Conservation (phyloP, 1,140 invertebrate species). For the Drosophila pandora region DNA sequence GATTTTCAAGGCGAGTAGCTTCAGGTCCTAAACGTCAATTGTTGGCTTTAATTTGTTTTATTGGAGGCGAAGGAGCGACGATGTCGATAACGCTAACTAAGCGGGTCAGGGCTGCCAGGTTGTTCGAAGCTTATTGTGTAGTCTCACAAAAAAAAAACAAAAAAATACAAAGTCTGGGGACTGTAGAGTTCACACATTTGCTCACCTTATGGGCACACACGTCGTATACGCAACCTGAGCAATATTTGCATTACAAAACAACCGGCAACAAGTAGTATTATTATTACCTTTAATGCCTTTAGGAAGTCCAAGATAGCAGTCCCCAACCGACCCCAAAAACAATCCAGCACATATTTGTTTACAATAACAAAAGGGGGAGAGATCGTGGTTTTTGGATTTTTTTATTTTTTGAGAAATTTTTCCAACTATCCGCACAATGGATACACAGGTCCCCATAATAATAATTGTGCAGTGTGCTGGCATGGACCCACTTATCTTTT, state of each 20-base stretch:
- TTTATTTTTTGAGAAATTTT: constrained; percentile 24
- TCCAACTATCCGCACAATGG: constrained; percentile 53
- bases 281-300: constrained; percentile 70
- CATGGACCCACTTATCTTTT: constrained; percentile 70
- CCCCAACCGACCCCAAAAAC: constrained; percentile 13
- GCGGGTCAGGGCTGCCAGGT: constrained; percentile 69
- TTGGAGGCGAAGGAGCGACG: constrained; percentile 55
- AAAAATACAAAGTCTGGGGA: background rate
- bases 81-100: constrained; percentile 75
- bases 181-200: constrained; percentile 48
- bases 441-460: constrained; percentile 65
- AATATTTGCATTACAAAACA: constrained; percentile 68
- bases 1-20: constrained; percentile 77
- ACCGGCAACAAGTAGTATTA: constrained; percentile 63
- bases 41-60: constrained; percentile 80
- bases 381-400: constrained; percentile 52
- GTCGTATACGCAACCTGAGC: constrained; percentile 78
- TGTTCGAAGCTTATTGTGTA: constrained; percentile 43
- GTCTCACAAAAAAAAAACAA: constrained; percentile 13
- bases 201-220: constrained; percentile 56
- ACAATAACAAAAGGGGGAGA: constrained; percentile 64
- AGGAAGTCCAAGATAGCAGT: constrained; percentile 65
- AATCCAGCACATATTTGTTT: constrained; percentile 52
- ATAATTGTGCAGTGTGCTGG: constrained; percentile 68
- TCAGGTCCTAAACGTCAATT: constrained; percentile 80